These are phyloP conservation scores for Hesperophylax magnus DNA, from an alignment of 1,140 invertebrate species.

Conservation along the genomic window DNA sequence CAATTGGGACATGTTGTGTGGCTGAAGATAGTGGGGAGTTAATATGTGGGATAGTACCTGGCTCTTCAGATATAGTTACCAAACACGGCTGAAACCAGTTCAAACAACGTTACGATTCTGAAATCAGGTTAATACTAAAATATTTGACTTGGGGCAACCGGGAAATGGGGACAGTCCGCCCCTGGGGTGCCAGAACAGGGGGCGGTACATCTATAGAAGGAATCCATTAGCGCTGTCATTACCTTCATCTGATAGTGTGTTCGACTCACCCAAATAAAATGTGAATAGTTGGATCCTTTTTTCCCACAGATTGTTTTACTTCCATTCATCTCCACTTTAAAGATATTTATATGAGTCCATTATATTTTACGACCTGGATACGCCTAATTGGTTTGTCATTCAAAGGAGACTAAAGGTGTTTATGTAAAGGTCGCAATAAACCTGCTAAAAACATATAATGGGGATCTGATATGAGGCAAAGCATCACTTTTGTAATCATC, in stretches of 20 bases:
- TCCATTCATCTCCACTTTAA: background rate
- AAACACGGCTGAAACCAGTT: too few relatives aligned
- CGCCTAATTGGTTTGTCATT: slow-evolving; percentile 20
- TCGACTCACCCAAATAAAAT: slow-evolving; percentile 33
- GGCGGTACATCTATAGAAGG: background rate
- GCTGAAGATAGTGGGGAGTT: too few relatives aligned
- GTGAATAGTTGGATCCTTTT: slow-evolving; percentile 9
- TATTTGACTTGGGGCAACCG: too few relatives aligned
- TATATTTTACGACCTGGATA: slow-evolving; percentile 28
- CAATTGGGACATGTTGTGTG: too few relatives aligned
- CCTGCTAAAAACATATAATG: background rate
- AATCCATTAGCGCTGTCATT: slow-evolving; percentile 30
- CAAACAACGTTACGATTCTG: too few relatives aligned
- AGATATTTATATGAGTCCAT: slow-evolving; percentile 27
- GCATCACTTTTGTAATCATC: background rate
- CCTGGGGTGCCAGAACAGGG: background rate
- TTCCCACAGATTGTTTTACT: slow-evolving; percentile 13
- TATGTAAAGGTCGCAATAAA: background rate
- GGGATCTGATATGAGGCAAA: background rate
- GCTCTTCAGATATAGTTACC: too few relatives aligned
- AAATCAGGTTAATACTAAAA: too few relatives aligned
- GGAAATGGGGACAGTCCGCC: background rate
- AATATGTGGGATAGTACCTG: too few relatives aligned
- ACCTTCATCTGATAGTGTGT: slow-evolving; percentile 18
- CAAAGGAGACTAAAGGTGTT: background rate